Base-by-base conservation (phyloP, 2,888 invertebrate genomes). In the Lypha dubia region DNA sequence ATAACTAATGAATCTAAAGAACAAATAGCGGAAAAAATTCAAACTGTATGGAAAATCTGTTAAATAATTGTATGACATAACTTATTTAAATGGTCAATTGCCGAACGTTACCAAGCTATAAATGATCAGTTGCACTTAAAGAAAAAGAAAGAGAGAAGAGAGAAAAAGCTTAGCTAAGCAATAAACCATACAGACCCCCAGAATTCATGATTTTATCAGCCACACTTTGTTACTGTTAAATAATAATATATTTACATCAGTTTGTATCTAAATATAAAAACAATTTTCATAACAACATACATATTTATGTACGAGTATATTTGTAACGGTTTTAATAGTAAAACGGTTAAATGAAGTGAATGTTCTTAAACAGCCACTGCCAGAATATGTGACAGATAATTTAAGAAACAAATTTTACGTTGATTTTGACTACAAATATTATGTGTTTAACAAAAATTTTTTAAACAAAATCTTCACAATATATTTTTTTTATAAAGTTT, bases 41-140 rank as follows among this genome's bases (percentile, higher is more conserved):
- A 5, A 28, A 63, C 11, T 13, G 17, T n/a, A 24, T 44, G 13
- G 15, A 46, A 82, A 63, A 63, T 70, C 65, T 51, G 32, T 68
- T 53, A 60, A 56, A 80, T 44, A 84, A 77, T 81, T 49, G 65
- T 80, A 80, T 80, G 80, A 81, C 73, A 81, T 74, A 84, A 84
- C 49, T 84, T 63, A 63, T 51, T 32, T 7, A 11, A 84, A 70
- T 74, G 76, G 77, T 81, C 80, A 77, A 84, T 77, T 80, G 73
- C 84, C 81, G 73, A 63, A 62, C 51, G 17, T 24, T 68, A 44
- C 8, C 15, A 38, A 41, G 13, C 28, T 35, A 35, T 11, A 11
- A 41, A n/a, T 20, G 28, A 41, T n/a, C 13, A 35, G 0, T 44
- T 32, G n/a, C 17, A 24, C 11, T 56, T 9, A n/a, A n/a, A n/a